Evolutionary conservation across 2,888 invertebrate species (phyloP).

Genomic region (Tubulanus polymorphus): DNA sequence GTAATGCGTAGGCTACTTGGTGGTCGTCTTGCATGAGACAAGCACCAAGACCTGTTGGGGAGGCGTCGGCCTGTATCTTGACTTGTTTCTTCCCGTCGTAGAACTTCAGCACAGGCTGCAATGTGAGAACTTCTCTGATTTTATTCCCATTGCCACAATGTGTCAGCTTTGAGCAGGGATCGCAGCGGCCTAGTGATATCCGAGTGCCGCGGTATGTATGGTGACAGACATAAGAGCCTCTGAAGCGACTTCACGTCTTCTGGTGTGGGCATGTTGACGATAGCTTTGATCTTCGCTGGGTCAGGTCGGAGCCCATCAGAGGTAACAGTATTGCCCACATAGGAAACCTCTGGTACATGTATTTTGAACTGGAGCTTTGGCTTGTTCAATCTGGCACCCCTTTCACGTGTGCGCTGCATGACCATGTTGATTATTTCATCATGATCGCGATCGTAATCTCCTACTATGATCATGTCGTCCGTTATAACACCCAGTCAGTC

Average conservation of each 20-base stretch:
- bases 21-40: conserved; percentile 16
- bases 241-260: conserved; percentile 11
- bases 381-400: conserved; percentile 20
- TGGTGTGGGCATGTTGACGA: conserved; percentile 20
- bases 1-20: conserved; percentile 22
- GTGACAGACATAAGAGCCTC: conserved; percentile 16
- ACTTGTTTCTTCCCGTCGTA: conserved; percentile 10
- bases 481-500: conserved; percentile 23
- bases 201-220: conserved; percentile 22
- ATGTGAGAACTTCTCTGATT: conserved; percentile 13
- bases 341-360: conserved; percentile 16
- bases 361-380: conserved; percentile 14
- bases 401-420: conserved; percentile 14
- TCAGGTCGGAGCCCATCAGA: conserved; percentile 19
- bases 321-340: conserved; percentile 18
- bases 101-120: conserved; percentile 17
- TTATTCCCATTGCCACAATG: conserved; percentile 5
- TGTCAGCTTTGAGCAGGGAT: conserved; percentile 15
- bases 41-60: conserved; percentile 18
- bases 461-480: conserved; percentile 22
- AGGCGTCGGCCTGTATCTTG: conserved; percentile 15
- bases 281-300: conserved; percentile 19
- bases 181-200: conserved; percentile 18
- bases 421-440: conserved; percentile 17
- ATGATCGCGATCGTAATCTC: conserved; percentile 18